phyloP scores from a whole-genome alignment of 2,888 invertebrate species.

The Drosophila melanosoma region DNA sequence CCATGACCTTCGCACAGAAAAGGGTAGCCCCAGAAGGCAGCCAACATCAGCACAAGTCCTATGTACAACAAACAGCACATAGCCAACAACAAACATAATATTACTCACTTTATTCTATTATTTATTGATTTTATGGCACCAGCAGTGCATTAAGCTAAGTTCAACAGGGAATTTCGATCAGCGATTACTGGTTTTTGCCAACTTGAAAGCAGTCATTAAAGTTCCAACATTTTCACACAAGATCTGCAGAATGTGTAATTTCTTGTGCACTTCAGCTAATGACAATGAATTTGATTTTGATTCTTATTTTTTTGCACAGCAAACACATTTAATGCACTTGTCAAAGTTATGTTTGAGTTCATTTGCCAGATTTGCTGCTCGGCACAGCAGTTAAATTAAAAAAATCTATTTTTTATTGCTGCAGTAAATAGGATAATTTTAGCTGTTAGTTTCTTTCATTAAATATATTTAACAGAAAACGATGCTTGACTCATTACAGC shows the following conservation, averaged over 20 bases:
- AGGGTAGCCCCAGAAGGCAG: conserved; percentile 26
- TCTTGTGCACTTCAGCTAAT: neutral
- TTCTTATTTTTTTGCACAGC: neutral
- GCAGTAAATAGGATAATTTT: neutral
- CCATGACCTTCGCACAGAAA: conserved; percentile 51
- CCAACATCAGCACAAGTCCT: conserved; percentile 36
- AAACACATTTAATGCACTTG: neutral
- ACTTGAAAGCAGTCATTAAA: neutral
- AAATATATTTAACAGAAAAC: neutral
- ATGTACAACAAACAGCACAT: conserved; percentile 2
- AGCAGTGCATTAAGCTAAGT: conserved; percentile 38
- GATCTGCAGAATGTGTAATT: neutral
- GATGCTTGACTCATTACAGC: neutral
- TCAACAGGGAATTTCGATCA: conserved; percentile 34
- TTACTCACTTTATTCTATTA: conserved; percentile 26
- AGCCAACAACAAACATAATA: neutral
- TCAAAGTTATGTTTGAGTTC: neutral
- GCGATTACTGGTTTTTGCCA: conserved; percentile 20
- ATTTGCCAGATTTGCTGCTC: neutral
- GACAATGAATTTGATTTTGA: neutral
- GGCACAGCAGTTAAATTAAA: neutral
- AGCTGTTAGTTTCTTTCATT: neutral
- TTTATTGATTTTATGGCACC: conserved; percentile 46
- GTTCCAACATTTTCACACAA: neutral
- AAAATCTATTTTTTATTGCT: neutral